Evolutionary conservation across 1,140 invertebrate genomes (phyloP), one percentile per base, ranked within the genome.

Genomic region (Nebria ingens): DNA sequence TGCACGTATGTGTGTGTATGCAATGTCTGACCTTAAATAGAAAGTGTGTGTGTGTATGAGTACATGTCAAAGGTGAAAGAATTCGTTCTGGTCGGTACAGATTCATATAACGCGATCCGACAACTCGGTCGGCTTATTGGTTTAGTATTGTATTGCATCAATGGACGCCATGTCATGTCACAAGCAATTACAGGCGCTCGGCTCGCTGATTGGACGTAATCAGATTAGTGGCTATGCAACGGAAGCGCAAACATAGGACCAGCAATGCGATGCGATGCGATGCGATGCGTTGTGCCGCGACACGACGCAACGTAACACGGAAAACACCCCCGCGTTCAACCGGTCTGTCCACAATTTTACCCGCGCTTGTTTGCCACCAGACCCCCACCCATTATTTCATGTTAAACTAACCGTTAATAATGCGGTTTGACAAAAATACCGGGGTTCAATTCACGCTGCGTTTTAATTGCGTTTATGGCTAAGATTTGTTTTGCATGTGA

Each of bases 171-270:
- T 45, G 40, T 45, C 56, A 54, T 58, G 56, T 58, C 52, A 58
- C 56, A 50, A 50, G 56, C 62, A 61, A 63, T 62, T 62, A 63
- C 60, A 59, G 54, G 56, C 55, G 45, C 56, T 61, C 52, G 59
- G 45, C 53, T 59, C 54, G 59, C 60, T 65, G 62, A 65, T 65
- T 62, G 62, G 62, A 61, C 54, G 50, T 64, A 65, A 64, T 63
- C 53, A 52, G 52, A 58, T 64, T 64, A 64, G 61, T 63, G 60
- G 61, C 59, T 59, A 51, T 57, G 52, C 55, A 60, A 52, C 59
- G 59, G 61, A 61, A 53, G 50, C 62, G 60, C 61, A 62, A 65
- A 65, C 62, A 63, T 61, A 59, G 61, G 60, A 54, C 50, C 19
- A 19, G 52, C 19, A 21, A 53, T n/a, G 19, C 52, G 21, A 34